These are phyloP conservation scores for Synodontis membranacea DNA, from an alignment of 2,113 vertebrate species.

Conservation along the genomic window DNA sequence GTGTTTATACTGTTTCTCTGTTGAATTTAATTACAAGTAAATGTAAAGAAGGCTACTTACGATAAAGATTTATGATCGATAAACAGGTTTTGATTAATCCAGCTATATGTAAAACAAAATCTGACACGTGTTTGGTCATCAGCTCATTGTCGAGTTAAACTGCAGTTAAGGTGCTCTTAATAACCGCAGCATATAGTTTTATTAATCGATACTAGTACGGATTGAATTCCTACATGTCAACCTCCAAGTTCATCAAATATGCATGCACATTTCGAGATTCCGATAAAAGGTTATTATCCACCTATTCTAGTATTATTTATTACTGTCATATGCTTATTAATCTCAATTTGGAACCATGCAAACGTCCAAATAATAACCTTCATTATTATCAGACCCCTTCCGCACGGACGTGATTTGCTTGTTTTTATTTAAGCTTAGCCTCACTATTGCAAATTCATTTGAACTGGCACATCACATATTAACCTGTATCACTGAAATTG, in stretches of 20 bases:
- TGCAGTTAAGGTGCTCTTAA: background rate
- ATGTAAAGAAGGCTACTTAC: background rate
- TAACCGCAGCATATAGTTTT: background rate
- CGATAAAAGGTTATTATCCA: background rate
- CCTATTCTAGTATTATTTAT: background rate
- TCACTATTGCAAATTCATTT: background rate
- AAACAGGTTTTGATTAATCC: background rate
- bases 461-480: background rate
- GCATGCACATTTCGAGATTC: background rate
- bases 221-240: background rate
- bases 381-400: background rate
- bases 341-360: background rate
- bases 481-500: background rate
- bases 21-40: background rate
- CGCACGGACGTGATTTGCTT: background rate
- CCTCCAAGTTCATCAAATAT: background rate
- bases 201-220: background rate
- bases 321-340: background rate
- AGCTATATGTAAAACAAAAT: background rate
- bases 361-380: background rate
- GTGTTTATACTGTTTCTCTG: background rate
- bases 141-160: background rate
- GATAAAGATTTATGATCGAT: background rate
- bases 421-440: background rate
- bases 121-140: background rate